Percentiles rank a stretch among this genome's conserved stretches.
Conservation (phyloP, 2,113 vertebrate genomes). For the Bubo bubo region DNA sequence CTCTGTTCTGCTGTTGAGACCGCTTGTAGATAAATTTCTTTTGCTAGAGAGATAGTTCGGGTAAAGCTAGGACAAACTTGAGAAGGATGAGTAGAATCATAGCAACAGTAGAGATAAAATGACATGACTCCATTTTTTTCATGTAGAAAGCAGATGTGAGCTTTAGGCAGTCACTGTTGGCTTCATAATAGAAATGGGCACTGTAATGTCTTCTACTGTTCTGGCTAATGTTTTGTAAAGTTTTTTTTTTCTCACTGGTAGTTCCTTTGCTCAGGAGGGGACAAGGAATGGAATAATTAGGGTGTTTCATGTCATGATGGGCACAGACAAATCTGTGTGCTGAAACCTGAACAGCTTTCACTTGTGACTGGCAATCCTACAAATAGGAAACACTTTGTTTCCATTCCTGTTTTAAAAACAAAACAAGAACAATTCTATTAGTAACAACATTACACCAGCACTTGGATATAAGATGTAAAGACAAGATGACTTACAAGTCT, state of each 20-base stretch:
- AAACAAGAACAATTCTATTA: not conserved
- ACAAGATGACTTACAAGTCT: not conserved
- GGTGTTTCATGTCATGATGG: not conserved
- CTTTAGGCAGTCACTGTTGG: not conserved
- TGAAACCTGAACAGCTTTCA: not conserved
- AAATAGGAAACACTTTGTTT: not conserved
- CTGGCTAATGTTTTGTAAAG: not conserved
- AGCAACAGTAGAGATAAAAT: not conserved
- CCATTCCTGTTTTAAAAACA: not conserved
- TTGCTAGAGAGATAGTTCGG: not conserved
- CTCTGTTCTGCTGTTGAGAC: not conserved
- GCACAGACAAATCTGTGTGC: not conserved
- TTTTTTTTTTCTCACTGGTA: not conserved
- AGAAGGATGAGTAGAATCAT: not conserved
- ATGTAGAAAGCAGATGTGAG: not conserved
- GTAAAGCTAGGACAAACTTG: not conserved
- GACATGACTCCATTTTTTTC: not conserved
- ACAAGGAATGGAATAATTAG: not conserved
- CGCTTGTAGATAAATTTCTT: not conserved
- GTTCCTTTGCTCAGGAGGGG: not conserved
- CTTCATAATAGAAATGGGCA: not conserved
- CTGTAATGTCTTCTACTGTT: not conserved
- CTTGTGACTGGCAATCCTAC: not conserved
- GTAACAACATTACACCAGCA: not conserved
- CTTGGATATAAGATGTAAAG: not conserved